These are phyloP conservation scores for Ichneumoninae sp. DNA, from an alignment of 2,888 invertebrate species.

Conservation along the genomic window DNA sequence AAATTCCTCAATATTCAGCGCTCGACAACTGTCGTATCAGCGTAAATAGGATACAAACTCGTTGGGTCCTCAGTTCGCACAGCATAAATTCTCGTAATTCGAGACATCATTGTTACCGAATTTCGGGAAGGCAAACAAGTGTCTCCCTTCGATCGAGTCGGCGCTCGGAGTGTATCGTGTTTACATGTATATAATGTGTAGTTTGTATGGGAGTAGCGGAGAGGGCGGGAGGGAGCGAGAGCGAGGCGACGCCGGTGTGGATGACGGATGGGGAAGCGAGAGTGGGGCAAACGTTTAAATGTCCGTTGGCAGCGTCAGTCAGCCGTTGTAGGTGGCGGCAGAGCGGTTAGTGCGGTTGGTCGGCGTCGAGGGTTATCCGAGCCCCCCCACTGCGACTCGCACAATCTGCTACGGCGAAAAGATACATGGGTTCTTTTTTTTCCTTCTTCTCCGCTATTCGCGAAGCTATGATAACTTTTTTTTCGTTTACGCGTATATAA, in stretches of 20 bases:
- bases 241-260: conserved; percentile 23
- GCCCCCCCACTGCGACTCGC: conserved; percentile 24
- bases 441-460: neutral
- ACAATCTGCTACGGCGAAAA: conserved; percentile 1
- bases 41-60: conserved; percentile 36
- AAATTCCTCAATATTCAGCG: conserved; percentile 54
- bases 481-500: neutral
- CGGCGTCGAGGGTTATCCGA: neutral
- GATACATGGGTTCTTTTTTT: neutral
- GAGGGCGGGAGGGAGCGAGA: conserved; percentile 5
- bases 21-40: conserved; percentile 65
- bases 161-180: conserved; percentile 26
- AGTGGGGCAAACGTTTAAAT: conserved; percentile 50
- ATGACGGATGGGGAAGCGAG: conserved; percentile 14
- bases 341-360: conserved; percentile 11
- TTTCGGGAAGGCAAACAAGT: conserved; percentile 49
- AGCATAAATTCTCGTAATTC: conserved; percentile 52
- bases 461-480: conserved; percentile 4
- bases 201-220: conserved; percentile 4
- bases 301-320: conserved; percentile 49
- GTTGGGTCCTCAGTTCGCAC: conserved; percentile 30
- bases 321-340: conserved; percentile 37
- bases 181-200: conserved; percentile 11
- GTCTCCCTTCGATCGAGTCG: conserved; percentile 11
- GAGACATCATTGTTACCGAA: conserved; percentile 31